These are phyloP conservation scores for Gobionotothen gibberifrons DNA, from an alignment of 2,797 vertebrate genomes.

Conservation along the genomic window DNA sequence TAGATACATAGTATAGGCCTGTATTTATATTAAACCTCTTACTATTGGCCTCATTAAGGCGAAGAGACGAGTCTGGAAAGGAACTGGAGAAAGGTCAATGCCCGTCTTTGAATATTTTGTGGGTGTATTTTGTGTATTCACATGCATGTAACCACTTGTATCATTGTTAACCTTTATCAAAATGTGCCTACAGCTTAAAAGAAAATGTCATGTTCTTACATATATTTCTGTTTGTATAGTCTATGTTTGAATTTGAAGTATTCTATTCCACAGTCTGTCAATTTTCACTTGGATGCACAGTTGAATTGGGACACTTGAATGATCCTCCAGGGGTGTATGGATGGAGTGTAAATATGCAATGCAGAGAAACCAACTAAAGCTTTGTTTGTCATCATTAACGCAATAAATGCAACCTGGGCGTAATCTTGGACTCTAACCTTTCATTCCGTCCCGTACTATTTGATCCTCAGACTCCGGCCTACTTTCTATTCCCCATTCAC, in stretches of 20 bases:
- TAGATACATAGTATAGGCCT: too few relatives aligned
- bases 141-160: conserved; percentile 20
- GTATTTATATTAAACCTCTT: too few relatives aligned
- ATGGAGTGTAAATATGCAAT: conserved; percentile 4
- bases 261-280: conserved; percentile 36
- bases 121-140: conserved; percentile 10
- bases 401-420: too few relatives aligned
- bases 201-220: conserved; percentile 29
- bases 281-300: conserved; percentile 35
- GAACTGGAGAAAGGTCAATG: conserved; percentile 46
- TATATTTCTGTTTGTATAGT: background rate
- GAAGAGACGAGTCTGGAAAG: conserved; percentile 10
- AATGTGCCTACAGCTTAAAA: conserved; percentile 11
- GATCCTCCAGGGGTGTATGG: conserved; percentile 7
- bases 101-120: conserved; percentile 20
- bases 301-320: conserved; percentile 46
- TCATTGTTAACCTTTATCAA: conserved; percentile 37
- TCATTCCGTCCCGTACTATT: too few relatives aligned
- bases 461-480: too few relatives aligned
- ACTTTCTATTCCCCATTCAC: too few relatives aligned
- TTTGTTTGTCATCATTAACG: conserved; percentile 6
- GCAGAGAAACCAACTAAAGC: conserved; percentile 17
- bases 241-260: background rate
- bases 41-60: conserved; percentile 24
- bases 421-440: too few relatives aligned